These are phyloP conservation scores for Pangasius macronema DNA, from an alignment of 2,797 vertebrate species.

Conservation along the genomic window DNA sequence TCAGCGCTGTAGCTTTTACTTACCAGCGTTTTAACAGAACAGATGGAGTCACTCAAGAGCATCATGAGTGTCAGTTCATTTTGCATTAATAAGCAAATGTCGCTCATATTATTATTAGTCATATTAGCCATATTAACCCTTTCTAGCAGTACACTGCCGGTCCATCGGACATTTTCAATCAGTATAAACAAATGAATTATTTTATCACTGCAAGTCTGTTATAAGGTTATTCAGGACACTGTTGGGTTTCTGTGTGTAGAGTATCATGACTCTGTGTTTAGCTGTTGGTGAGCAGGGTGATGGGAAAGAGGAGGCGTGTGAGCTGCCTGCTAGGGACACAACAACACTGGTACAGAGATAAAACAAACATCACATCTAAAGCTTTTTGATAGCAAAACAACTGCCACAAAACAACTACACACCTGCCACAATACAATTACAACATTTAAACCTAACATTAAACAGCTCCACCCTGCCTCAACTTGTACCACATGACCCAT, in stretches of 20 bases:
- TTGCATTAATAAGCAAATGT: background rate
- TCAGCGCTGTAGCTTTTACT: background rate
- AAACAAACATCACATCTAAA: no score
- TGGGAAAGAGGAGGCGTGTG: no score
- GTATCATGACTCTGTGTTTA: background rate
- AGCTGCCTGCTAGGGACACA: background rate
- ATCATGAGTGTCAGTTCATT: background rate
- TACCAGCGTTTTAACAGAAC: background rate
- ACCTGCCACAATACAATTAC: background rate
- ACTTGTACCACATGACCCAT: background rate
- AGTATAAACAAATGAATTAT: no score
- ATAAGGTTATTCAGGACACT: background rate
- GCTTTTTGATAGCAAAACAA: no score
- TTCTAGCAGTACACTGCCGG: no score
- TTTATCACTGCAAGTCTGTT: background rate
- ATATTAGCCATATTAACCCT: no score
- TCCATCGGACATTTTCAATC: no score
- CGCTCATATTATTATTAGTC: background rate
- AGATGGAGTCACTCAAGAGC: background rate
- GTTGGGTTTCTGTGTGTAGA: background rate
- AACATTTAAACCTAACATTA: background rate
- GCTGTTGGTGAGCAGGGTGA: no score
- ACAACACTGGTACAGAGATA: background rate
- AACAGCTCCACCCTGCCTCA: background rate
- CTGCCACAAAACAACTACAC: no score